A percentile compares a stretch with the other conserved stretches of the same genome.
phyloP scores from a whole-genome alignment of 2,888 invertebrate species.

The Ophion obscuratus region DNA sequence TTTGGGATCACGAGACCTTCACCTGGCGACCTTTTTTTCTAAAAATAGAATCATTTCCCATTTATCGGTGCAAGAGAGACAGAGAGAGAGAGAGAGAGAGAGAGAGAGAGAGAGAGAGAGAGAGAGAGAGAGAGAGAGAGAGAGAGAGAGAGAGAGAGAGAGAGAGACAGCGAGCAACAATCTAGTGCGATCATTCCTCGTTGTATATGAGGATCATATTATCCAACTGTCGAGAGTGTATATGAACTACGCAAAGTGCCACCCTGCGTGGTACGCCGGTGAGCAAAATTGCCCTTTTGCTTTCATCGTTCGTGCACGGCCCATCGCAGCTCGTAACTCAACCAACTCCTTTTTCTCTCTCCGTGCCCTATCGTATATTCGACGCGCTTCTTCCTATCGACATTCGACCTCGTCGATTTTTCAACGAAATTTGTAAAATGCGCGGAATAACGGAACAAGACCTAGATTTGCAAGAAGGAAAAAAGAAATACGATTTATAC shows the following conservation, averaged over 20 bases:
- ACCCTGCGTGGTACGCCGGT: too few relatives aligned
- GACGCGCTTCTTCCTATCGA: neutral
- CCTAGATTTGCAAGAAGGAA: too few relatives aligned
- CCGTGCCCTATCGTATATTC: neutral
- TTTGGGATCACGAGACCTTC: slow-evolving; percentile 66
- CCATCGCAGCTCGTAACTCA: slow-evolving; percentile 53
- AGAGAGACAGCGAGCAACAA: slow-evolving; percentile 15
- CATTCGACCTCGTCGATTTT: too few relatives aligned
- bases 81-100: slow-evolving; percentile 17
- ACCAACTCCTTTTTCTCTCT: slow-evolving; percentile 31
- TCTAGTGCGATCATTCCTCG: slow-evolving; percentile 38
- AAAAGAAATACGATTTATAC: too few relatives aligned
- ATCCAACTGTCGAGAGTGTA: slow-evolving; percentile 10
- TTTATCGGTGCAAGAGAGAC: slow-evolving; percentile 2
- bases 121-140: slow-evolving; percentile 14
- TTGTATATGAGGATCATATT: slow-evolving; percentile 33
- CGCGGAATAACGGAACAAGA: too few relatives aligned
- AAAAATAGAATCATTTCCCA: slow-evolving; percentile 59
- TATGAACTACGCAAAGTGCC: neutral
- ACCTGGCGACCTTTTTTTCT: slow-evolving; percentile 66
- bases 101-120: neutral
- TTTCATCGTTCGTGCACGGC: slow-evolving; percentile 22
- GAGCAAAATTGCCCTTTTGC: slow-evolving; percentile 53
- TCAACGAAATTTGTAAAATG: too few relatives aligned
- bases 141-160: slow-evolving; percentile 1